These are phyloP conservation scores for Eulithis testata DNA, from an alignment of 2,888 invertebrate genomes.

Conservation along the genomic window DNA sequence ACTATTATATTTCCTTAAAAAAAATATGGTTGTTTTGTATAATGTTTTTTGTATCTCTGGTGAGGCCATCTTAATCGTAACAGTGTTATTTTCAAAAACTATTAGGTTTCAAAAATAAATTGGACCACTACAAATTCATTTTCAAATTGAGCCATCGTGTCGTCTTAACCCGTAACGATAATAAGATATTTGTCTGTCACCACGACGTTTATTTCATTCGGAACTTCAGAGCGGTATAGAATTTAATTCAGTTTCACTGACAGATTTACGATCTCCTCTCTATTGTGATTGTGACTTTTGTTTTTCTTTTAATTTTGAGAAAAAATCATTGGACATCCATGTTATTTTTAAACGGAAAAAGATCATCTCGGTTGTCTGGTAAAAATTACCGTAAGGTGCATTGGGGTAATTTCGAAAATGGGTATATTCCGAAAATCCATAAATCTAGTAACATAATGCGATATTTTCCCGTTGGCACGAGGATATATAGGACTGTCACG, in stretches of 20 bases:
- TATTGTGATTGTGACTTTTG: conserved; percentile 68
- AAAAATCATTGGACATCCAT: conserved; percentile 8
- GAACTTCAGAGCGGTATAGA: conserved; percentile 59
- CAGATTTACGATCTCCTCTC: conserved; percentile 67
- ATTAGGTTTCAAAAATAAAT: conserved; percentile 2
- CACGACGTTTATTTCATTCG: conserved; percentile 57
- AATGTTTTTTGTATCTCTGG: no score
- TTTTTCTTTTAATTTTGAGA: conserved; percentile 56
- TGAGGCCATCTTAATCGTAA: no score
- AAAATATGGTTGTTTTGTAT: background rate
- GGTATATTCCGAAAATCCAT: no score
- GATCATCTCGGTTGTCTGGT: no score
- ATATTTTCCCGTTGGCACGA: no score
- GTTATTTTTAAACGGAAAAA: conserved; percentile 19
- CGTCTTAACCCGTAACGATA: conserved; percentile 58
- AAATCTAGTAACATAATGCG: no score
- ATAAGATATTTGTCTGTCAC: conserved; percentile 63
- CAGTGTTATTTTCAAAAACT: no score
- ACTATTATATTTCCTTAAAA: no score
- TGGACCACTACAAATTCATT: conserved; percentile 15
- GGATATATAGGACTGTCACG: no score
- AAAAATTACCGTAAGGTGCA: no score
- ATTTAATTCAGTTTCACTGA: conserved; percentile 63
- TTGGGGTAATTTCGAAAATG: no score
- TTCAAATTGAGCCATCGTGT: conserved; percentile 38